Evolutionary conservation across 2,888 invertebrate genomes (phyloP), one percentile per base, ranked within the genome.

Genomic region (Zhuqinia jingwanae): DNA sequence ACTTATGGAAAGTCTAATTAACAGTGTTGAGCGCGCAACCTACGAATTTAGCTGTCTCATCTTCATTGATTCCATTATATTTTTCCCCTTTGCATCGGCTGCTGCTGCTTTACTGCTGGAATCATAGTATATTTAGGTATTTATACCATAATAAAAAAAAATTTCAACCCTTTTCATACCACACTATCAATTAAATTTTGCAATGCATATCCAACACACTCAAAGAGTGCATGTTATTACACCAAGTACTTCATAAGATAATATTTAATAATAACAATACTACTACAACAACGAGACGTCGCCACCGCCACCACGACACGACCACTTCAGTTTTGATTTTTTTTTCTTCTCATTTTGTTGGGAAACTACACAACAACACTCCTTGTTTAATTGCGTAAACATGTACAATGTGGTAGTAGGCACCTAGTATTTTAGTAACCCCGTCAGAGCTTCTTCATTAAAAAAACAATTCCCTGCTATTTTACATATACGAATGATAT

Each of bases 1-100:
- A 53, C 75, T 75, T 75, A 73, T 50, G 50, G 50, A 53, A 30
- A 15, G 25, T 30, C 53, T 50, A 75, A 53, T 75, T 75, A 75
- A 30, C 75, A n/a, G n/a, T 75, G n/a, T 8, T 36, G 5, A 53
- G 30, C 68, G 30, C 68, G 13, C 68, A 68, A 11, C 68, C 68
- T 68, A 68, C 68, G 68, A 17, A 20, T 36, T 50, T 68, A 68
- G 8, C 1, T 20, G 36, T 20, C 5, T 20, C 36, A 3, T 36
- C 20, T 68, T 10, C 15, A 68, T 45, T 8, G 10, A 20, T 20
- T 63, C n/a, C 63, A 63, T 45, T n/a, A n/a, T n/a, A n/a, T n/a
- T n/a, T 10, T 68, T 45, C 17, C 10, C 63, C 30, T 63, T 30
- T 36, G 11, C 42, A 20, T 36, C 68, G 68, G 42, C 11, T 68